Percentiles rank a stretch among this genome's conserved stretches.
phyloP scores from a whole-genome alignment of 2,888 invertebrate genomes.

The Drosophila demipolita region DNA sequence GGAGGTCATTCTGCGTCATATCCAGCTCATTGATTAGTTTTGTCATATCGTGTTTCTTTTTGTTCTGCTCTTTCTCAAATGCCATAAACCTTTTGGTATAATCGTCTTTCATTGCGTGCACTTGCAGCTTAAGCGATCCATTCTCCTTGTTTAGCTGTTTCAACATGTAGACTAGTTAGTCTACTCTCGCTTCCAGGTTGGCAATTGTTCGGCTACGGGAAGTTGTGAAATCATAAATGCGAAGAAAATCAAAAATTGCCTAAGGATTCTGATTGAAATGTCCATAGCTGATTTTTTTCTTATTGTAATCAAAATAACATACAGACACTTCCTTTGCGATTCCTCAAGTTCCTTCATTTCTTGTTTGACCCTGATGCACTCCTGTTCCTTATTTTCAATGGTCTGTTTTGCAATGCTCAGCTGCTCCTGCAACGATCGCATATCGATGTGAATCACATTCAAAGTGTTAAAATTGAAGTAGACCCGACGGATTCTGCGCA shows the following conservation, averaged over 20 bases:
- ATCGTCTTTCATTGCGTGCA: conserved; percentile 87
- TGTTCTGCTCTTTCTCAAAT: conserved; percentile 87
- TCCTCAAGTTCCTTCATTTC: conserved; percentile 72
- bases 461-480: conserved; percentile 88
- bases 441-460: conserved; percentile 87
- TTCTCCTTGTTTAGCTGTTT: conserved; percentile 87
- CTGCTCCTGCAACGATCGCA: conserved; percentile 87
- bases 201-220: conserved; percentile 78
- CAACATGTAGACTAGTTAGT: conserved; percentile 68
- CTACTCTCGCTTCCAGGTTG: conserved; percentile 75
- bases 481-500: conserved; percentile 87
- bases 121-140: conserved; percentile 86
- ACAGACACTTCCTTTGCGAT: conserved; percentile 82
- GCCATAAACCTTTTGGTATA: conserved; percentile 87
- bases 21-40: conserved; percentile 84
- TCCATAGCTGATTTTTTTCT: neutral
- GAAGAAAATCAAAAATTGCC: neutral
- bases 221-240: neutral
- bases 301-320: conserved; percentile 31
- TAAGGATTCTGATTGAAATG: neutral
- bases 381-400: conserved; percentile 86
- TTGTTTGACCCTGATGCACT: conserved; percentile 67
- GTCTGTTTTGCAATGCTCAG: conserved; percentile 88
- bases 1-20: conserved; percentile 84
- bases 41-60: conserved; percentile 84